A percentile compares a stretch with the other conserved stretches of the same genome.
Evolutionary conservation across 2,797 vertebrate genomes (phyloP).

Genomic region (Tauraco hartlaubi): DNA sequence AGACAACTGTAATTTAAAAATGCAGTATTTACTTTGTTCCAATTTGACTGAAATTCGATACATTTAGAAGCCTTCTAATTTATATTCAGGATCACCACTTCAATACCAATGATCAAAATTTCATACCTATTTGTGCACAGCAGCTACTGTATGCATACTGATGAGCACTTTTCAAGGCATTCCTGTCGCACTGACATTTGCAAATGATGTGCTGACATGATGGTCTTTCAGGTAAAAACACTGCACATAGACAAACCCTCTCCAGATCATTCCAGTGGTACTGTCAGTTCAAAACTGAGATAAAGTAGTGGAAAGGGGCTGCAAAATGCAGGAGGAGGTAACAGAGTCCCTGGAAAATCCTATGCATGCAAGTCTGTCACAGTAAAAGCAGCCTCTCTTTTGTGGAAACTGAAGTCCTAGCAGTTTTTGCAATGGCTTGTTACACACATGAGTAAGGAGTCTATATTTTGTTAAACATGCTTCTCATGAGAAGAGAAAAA

Average conservation of each 20-base stretch:
- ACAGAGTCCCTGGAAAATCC: not conserved
- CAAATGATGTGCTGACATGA: not conserved
- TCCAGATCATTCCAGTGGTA: not conserved
- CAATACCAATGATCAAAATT: constrained; percentile 56
- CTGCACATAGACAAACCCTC: not conserved
- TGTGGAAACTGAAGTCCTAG: not conserved
- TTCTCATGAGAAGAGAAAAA: not conserved
- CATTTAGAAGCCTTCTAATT: constrained; percentile 30
- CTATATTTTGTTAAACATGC: not conserved
- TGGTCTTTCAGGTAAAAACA: not conserved
- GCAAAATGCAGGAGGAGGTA: not conserved
- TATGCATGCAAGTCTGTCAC: not conserved
- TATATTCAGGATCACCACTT: constrained; percentile 58
- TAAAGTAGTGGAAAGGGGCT: not conserved
- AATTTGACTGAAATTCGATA: not conserved
- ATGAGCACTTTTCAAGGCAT: constrained; percentile 18
- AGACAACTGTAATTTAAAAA: constrained; percentile 6
- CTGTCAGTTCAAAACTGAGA: not conserved
- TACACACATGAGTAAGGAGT: not conserved
- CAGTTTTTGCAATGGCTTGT: not conserved
- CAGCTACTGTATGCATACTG: constrained; percentile 42
- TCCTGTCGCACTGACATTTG: not conserved
- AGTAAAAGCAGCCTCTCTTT: not conserved
- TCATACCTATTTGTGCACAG: constrained; percentile 62
- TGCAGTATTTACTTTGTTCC: constrained; percentile 8